Percentiles rank a stretch among this genome's conserved stretches.
Conservation (phyloP, 2,113 vertebrate genomes). For the Lanius collurio region DNA sequence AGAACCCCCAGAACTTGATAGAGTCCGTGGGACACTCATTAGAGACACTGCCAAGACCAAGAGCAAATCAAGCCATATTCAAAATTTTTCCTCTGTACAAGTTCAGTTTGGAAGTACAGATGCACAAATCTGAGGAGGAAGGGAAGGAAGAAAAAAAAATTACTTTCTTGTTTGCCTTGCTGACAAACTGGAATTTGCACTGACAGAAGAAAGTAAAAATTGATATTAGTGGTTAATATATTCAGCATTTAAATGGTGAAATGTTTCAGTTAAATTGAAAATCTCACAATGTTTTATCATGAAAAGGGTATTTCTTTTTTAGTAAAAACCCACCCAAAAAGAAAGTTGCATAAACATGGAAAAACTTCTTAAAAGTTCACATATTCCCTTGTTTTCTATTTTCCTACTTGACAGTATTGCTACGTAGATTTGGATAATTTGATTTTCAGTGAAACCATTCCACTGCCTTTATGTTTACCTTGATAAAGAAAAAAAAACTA, state of each 20-base stretch:
- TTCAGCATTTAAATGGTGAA: background rate
- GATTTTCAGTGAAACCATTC: background rate
- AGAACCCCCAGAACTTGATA: conserved; percentile 53
- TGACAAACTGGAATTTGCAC: background rate
- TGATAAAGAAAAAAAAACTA: background rate
- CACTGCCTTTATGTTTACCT: background rate
- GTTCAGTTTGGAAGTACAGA: background rate
- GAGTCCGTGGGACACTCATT: conserved; percentile 63
- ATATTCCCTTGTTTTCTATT: background rate
- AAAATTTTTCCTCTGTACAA: background rate
- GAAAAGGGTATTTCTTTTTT: background rate
- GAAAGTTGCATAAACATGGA: background rate
- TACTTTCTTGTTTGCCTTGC: background rate
- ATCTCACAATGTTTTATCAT: background rate
- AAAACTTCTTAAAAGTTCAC: background rate
- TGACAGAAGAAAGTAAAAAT: background rate
- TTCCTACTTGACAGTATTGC: background rate
- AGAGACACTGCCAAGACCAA: conserved; percentile 17
- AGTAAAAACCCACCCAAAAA: background rate
- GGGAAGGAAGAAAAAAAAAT: background rate
- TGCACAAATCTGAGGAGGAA: conserved; percentile 30
- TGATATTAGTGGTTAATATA: background rate
- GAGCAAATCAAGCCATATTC: conserved; percentile 40
- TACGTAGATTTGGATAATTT: background rate
- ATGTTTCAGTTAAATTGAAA: background rate